Base-by-base conservation (phyloP, 2,113 vertebrate species). In the Apaloderma vittatum region DNA sequence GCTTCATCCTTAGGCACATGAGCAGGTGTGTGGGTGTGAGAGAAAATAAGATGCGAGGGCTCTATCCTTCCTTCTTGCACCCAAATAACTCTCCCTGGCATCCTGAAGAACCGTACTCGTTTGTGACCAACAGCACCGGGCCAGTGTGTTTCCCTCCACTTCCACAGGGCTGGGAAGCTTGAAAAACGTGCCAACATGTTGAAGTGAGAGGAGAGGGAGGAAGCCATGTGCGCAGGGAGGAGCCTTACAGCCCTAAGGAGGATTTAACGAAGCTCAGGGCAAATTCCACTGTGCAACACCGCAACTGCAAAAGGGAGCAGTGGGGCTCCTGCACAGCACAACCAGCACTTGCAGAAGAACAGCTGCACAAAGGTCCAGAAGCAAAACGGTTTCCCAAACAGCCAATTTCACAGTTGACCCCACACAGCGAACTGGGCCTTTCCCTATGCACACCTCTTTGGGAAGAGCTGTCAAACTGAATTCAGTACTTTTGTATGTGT, bases 11-110 rank as follows among this genome's bases (percentile, higher is more conserved):
- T 87, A 55, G 58, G 43, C 65, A 86, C 85, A 87, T 36, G 54
- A 88, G 73, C 49, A 48, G 58, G 90, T 94, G 86, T 82, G 93
- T 93, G 79, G 92, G 96, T 74, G 94, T 96, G 95, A 83, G 95
- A 86, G 91, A 96, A 94, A 95, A 94, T 83, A 46, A 79, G 52
- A 43, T 0, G 18, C 18, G 8, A 66, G 63, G 59, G 65, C 51
- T 94, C 67, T 82, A 8, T 54, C 59, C 34, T 90, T 84, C 59
- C 61, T 81, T 24, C 34, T 73, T 4, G 13, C 66, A 70, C 71
- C 46, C 67, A 55, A 6, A 37, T 23, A 85, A 18, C 57, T 75
- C 57, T 55, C 30, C 40, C 61, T 3, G 1, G 70, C 32, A 27
- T 83, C 34, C 54, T 0, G 0, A 40, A 70, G 8, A 5, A 4